Evolutionary conservation across 35 echinoderm and acorn worm genomes (phyloP).

Genomic region (Diadema setosum): DNA sequence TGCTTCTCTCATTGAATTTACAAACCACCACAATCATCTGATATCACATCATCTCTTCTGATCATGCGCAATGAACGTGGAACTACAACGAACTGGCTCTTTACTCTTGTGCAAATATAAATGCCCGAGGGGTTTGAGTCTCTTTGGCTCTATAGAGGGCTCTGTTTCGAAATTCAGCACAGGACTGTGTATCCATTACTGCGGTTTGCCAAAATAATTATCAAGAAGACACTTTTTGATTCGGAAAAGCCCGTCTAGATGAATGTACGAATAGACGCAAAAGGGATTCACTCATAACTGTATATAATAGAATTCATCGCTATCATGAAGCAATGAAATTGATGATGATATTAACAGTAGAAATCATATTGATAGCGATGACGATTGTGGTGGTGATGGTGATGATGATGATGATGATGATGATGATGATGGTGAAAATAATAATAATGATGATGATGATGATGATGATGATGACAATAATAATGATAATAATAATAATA

Average conservation of each 20-base stretch:
- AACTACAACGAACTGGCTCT: too few species aligned
- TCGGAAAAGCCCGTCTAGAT: neutral
- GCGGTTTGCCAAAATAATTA: too few species aligned
- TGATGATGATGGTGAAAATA: slow-evolving; percentile 20
- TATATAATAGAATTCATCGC: neutral
- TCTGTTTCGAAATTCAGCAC: too few species aligned
- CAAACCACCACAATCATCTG: too few species aligned
- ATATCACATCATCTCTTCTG: too few species aligned
- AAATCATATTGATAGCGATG: neutral
- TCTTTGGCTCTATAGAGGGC: too few species aligned
- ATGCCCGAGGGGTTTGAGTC: too few species aligned
- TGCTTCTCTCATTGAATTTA: too few species aligned
- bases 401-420: slow-evolving; percentile 20
- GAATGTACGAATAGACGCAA: neutral
- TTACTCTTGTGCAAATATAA: too few species aligned
- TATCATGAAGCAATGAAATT: neutral
- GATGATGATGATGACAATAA: slow-evolving; percentile 26
- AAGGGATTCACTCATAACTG: neutral
- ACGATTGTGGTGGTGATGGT: slow-evolving; percentile 14
- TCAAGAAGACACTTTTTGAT: too few species aligned
- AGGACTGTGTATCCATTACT: too few species aligned
- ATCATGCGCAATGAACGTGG: too few species aligned
- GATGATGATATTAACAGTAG: neutral
- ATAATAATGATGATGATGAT: slow-evolving; percentile 15
- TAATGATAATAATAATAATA: slow-evolving; percentile 20